phyloP scores from a whole-genome alignment of 30 jellyfish, hydroid and myxozoan genomes.

The Cassiopea xamachana region DNA sequence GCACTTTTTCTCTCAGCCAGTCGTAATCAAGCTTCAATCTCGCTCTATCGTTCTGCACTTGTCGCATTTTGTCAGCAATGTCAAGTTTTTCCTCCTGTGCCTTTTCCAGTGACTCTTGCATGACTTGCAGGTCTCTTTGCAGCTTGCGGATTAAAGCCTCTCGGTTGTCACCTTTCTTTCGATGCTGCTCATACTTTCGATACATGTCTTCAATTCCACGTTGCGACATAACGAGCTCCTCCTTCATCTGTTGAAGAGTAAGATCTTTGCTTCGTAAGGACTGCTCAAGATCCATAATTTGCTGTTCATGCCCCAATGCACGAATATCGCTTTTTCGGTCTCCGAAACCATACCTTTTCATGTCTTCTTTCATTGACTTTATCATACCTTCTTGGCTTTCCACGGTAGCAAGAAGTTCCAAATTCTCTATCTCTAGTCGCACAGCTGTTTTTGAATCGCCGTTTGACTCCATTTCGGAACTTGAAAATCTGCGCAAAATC shows the following conservation, averaged over 20 bases:
- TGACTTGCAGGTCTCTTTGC: slow-evolving; percentile 80
- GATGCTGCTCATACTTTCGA: slow-evolving; percentile 90
- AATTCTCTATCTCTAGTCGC: slow-evolving; percentile 87
- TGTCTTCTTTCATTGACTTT: slow-evolving; percentile 84
- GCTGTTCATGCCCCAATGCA: slow-evolving; percentile 88
- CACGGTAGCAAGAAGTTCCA: slow-evolving; percentile 95
- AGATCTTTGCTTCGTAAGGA: slow-evolving; percentile 82
- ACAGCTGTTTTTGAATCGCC: slow-evolving; percentile 72
- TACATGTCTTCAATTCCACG: slow-evolving; percentile 83
- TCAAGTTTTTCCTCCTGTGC: slow-evolving; percentile 90
- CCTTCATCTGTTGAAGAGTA: slow-evolving; percentile 87
- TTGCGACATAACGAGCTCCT: slow-evolving; percentile 78
- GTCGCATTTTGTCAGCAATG: slow-evolving; percentile 91
- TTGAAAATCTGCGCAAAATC: neutral
- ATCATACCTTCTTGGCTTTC: slow-evolving; percentile 93
- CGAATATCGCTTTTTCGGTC: slow-evolving; percentile 81
- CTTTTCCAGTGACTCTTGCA: slow-evolving; percentile 85
- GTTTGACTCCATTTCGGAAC: slow-evolving; percentile 34
- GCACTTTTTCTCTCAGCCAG: slow-evolving; percentile 83
- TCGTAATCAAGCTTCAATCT: slow-evolving; percentile 86
- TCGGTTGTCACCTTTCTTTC: slow-evolving; percentile 80
- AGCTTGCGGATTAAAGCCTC: slow-evolving; percentile 82
- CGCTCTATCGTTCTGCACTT: slow-evolving; percentile 92
- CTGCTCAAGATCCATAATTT: slow-evolving; percentile 84
- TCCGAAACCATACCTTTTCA: slow-evolving; percentile 45